These are phyloP conservation scores for Euzophera pinguis DNA, from an alignment of 2,888 invertebrate genomes.

Conservation along the genomic window DNA sequence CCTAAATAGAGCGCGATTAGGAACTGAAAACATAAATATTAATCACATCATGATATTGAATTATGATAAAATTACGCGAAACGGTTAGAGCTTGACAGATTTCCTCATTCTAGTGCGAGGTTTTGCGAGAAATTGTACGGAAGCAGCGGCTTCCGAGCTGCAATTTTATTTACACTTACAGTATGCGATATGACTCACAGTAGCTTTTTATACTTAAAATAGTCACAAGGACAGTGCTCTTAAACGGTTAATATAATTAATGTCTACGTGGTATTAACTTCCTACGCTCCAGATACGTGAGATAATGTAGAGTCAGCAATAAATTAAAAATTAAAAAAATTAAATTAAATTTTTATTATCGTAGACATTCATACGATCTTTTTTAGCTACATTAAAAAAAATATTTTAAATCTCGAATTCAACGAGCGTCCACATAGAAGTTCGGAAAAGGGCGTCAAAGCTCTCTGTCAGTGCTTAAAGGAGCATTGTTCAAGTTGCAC, in stretches of 20 bases:
- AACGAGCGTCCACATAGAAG: no score
- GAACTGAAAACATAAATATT: no score
- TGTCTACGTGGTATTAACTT: not conserved
- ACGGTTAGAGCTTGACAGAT: slow-evolving; percentile 11
- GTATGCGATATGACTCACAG: slow-evolving; percentile 42
- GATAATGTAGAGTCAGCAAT: not conserved
- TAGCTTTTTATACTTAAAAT: not conserved
- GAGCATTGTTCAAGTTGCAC: no score
- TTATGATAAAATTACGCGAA: not conserved
- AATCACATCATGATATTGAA: no score
- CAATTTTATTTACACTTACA: slow-evolving; percentile 44
- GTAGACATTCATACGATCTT: no score
- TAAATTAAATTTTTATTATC: no score
- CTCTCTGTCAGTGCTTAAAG: no score
- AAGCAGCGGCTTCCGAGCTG: slow-evolving; percentile 52
- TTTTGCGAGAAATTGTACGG: slow-evolving; percentile 51
- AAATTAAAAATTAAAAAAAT: no score
- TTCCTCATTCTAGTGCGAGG: slow-evolving; percentile 38
- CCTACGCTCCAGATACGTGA: not conserved
- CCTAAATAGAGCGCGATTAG: no score
- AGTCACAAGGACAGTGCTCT: not conserved
- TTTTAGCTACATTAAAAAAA: no score
- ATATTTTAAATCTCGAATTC: no score
- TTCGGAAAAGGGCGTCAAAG: no score
- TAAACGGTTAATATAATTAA: not conserved